Conservation (phyloP, 1,140 invertebrate species). For the Lepidurus packardi region DNA sequence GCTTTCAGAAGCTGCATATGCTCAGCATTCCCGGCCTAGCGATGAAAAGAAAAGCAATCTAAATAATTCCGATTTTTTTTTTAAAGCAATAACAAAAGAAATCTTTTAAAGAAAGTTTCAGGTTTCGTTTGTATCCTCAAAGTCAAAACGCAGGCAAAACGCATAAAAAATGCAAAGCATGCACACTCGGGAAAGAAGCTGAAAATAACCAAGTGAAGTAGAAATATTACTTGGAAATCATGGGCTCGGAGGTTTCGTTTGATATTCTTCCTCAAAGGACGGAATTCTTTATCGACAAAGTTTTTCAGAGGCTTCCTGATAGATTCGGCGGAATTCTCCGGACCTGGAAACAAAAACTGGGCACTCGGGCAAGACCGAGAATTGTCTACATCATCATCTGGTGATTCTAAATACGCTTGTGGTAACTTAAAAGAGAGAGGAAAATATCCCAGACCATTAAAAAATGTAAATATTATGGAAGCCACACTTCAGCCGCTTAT, state of each 20-base stretch:
- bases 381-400: conserved; percentile 46
- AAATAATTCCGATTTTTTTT: conserved; percentile 27
- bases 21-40: conserved; percentile 74
- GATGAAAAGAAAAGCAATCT: conserved; percentile 29
- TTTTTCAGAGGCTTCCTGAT: conserved; percentile 64
- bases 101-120: too few species aligned
- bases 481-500: not conserved
- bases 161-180: conserved; percentile 3
- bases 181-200: not conserved
- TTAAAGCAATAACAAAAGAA: not conserved
- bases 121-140: not conserved
- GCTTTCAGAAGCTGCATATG: conserved; percentile 79
- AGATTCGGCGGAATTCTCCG: conserved; percentile 49
- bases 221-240: conserved; percentile 57
- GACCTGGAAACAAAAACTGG: conserved; percentile 69
- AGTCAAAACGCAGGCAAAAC: not conserved
- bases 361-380: conserved; percentile 79
- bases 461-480: not conserved
- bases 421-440: not conserved
- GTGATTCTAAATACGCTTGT: not conserved
- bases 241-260: conserved; percentile 60
- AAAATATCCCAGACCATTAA: not conserved
- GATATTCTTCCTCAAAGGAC: conserved; percentile 55
- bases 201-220: not conserved
- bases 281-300: conserved; percentile 69